Evolutionary conservation across 2,888 invertebrate genomes (phyloP), one percentile per base, ranked within the genome.

Genomic region (Coenonympha glycerion): DNA sequence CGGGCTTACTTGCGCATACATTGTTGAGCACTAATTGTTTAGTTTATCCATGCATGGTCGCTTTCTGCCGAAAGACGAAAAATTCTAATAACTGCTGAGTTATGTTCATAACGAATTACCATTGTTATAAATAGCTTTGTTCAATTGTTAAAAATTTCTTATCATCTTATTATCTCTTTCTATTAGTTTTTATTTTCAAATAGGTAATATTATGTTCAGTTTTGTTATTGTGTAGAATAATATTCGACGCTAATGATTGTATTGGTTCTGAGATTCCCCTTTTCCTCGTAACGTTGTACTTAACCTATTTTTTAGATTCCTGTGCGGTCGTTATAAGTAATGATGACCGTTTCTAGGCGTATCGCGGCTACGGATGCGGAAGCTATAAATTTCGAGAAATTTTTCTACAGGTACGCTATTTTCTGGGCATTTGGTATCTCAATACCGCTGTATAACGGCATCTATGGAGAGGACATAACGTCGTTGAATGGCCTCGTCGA

Each of bases 401-500:
- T 33, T 46, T 28, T 37, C 46, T 44, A 47, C 49, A 47, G 47
- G 48, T 50, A 41, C 36, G 45, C 36, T 56, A 53, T 53, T 53
- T 50, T 52, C 50, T 53, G 45, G 47, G 50, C 41, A 56, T 53
- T 51, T 53, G 42, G 53, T 48, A 50, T 47, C 44, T 44, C 41
- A 53, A 50, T 50, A 53, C 15, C 40, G 53, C 24, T 31, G 47
- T 55, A 52, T 52, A 52, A 52, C 54, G 69, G 65, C 66, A 47
- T 50, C 49, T 55, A 53, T 47, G 47, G 44, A 42, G 49, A 19
- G 42, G 48, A 51, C 50, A 65, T 71, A 65, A 71, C 69, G 65
- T 65, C 61, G 66, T 63, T 58, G 68, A 74, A 73, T 73, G 73
- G 72, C 71, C 67, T 72, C 69, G 69, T 64, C 69, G 73, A 68